Evolutionary conservation across 2,113 vertebrate species (phyloP).

Genomic region (Saguinus imperator): DNA sequence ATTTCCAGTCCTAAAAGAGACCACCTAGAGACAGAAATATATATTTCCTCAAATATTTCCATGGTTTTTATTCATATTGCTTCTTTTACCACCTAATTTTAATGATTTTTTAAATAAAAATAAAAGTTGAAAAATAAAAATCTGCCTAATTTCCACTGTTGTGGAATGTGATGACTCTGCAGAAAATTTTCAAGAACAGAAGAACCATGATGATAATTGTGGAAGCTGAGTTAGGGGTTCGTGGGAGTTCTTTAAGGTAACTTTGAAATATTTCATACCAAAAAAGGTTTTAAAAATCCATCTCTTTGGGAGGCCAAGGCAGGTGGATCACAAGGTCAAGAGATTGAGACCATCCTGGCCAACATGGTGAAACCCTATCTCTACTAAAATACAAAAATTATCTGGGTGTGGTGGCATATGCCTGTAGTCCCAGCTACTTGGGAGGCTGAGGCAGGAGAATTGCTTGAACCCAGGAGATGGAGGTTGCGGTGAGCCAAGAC

Average conservation of each 20-base stretch:
- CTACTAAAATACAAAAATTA: too few relatives aligned
- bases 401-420: too few relatives aligned
- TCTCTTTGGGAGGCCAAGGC: neutral
- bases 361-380: too few relatives aligned
- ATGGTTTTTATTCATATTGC: neutral
- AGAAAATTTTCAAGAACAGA: neutral
- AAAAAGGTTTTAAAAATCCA: neutral
- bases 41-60: slow-evolving; percentile 11
- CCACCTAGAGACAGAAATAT: neutral
- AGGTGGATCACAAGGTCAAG: too few relatives aligned
- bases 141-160: neutral
- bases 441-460: too few relatives aligned
- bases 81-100: neutral
- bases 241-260: neutral
- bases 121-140: slow-evolving; percentile 25
- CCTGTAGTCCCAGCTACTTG: too few relatives aligned
- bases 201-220: neutral
- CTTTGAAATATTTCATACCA: neutral
- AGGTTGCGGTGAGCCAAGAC: too few relatives aligned
- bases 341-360: too few relatives aligned
- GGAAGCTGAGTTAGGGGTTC: neutral
- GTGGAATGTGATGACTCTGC: neutral
- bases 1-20: neutral
- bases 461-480: too few relatives aligned
- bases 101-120: neutral